These are phyloP conservation scores for Saimiri boliviensis DNA, from an alignment of 2,113 vertebrate species.

Conservation along the genomic window DNA sequence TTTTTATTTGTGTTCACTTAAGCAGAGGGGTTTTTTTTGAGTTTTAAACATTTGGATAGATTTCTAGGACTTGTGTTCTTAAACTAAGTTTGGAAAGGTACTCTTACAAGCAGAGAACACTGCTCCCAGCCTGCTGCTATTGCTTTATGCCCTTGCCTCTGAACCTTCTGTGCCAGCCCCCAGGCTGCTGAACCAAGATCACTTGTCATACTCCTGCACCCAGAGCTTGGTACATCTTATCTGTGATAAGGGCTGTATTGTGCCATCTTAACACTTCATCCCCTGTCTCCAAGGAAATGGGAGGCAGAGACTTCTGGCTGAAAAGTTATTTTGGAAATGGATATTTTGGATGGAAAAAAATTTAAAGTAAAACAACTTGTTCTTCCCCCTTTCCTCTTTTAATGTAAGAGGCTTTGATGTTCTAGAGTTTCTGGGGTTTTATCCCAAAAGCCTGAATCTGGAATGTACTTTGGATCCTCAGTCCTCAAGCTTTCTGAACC, in stretches of 20 bases:
- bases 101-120: not conserved
- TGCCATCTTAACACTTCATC: slow-evolving; percentile 22
- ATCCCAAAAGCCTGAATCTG: not conserved
- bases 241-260: not conserved
- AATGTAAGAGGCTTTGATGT: slow-evolving; percentile 54
- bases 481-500: not conserved
- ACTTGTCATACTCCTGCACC: not conserved
- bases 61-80: not conserved
- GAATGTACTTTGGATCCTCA: not conserved
- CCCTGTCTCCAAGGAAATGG: slow-evolving; percentile 51
- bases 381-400: not conserved
- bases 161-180: not conserved
- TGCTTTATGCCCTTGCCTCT: not conserved
- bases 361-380: slow-evolving; percentile 45
- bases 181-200: not conserved
- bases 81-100: not conserved
- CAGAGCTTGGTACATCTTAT: not conserved
- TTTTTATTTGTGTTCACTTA: not conserved
- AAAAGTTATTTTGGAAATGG: slow-evolving; percentile 70
- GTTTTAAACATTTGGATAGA: not conserved
- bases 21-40: not conserved
- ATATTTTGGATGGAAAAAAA: slow-evolving; percentile 71
- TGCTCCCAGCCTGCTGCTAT: not conserved
- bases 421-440: slow-evolving; percentile 1
- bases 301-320: slow-evolving; percentile 54